These are phyloP conservation scores for Casuarius casuarius DNA, from an alignment of 2,113 vertebrate species.

Conservation along the genomic window DNA sequence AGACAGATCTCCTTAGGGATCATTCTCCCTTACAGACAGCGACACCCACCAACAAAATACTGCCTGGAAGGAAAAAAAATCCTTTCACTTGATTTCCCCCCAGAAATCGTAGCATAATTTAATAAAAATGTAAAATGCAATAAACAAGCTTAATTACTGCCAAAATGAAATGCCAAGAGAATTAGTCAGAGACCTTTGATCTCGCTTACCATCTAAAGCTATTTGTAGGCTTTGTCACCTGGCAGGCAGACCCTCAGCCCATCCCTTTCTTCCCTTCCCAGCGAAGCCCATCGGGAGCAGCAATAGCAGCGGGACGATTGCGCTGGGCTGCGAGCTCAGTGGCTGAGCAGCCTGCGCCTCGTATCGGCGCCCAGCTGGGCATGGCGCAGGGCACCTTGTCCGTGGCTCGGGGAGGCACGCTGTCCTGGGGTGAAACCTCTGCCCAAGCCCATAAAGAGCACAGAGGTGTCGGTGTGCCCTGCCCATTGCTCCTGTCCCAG, in stretches of 20 bases:
- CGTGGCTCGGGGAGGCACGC: no score
- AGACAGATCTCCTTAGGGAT: neutral
- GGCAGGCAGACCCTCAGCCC: neutral
- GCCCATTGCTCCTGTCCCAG: neutral
- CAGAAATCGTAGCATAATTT: neutral
- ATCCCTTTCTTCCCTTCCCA: neutral
- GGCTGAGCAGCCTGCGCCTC: neutral
- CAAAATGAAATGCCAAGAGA: neutral
- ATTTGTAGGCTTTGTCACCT: neutral
- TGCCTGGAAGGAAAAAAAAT: neutral
- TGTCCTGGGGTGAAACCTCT: neutral
- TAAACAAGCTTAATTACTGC: neutral
- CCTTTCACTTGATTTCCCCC: neutral
- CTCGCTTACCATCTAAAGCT: neutral
- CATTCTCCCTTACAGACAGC: neutral
- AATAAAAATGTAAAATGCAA: neutral
- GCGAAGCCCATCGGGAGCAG: no score
- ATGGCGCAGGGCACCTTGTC: no score
- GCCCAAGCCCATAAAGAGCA: neutral
- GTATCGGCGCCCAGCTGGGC: no score
- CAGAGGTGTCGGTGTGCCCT: neutral
- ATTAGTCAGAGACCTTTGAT: neutral
- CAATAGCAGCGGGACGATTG: rapidly evolving
- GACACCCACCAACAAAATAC: neutral
- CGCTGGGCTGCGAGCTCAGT: neutral